Percentiles rank a stretch among this genome's conserved stretches.
Conservation (phyloP, 2,797 vertebrate species). For the Cirrhinus mrigala region DNA sequence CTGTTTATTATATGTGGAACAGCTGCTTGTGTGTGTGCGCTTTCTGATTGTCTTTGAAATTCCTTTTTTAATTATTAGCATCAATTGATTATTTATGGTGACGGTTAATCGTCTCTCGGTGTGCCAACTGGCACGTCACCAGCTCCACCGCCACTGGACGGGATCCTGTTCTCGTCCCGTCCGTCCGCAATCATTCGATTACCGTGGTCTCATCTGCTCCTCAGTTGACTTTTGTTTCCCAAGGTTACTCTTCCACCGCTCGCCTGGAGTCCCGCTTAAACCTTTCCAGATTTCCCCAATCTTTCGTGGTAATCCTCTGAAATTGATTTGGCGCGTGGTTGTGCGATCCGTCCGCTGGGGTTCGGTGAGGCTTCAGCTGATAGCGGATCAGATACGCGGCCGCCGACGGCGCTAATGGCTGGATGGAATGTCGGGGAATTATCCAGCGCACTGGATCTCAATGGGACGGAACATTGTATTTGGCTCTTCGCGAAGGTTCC, state of each 20-base stretch:
- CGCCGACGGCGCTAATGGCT: constrained; percentile 12
- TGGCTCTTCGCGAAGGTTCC: constrained; percentile 2
- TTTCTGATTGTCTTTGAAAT: constrained; percentile 9
- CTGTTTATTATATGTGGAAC: not conserved
- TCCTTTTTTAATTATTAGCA: constrained; percentile 64
- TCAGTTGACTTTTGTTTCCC: constrained; percentile 36
- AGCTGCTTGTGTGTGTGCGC: constrained; percentile 18
- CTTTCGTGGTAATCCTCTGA: constrained; percentile 68
- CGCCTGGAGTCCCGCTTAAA: constrained; percentile 61
- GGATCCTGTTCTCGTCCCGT: constrained; percentile 32
- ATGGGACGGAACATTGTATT: constrained; percentile 38
- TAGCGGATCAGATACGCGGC: constrained; percentile 10
- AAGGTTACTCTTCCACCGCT: constrained; percentile 61
- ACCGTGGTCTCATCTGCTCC: constrained; percentile 6
- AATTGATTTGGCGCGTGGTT: constrained; percentile 66
- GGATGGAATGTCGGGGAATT: constrained; percentile 35
- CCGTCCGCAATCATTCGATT: constrained; percentile 28
- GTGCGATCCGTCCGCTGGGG: constrained; percentile 16
- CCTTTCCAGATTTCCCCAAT: constrained; percentile 66
- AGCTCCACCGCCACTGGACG: constrained; percentile 50
- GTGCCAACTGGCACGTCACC: constrained; percentile 61
- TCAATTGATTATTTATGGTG: constrained; percentile 69
- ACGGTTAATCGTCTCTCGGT: constrained; percentile 63
- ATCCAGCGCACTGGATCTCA: constrained; percentile 33
- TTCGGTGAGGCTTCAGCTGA: constrained; percentile 22